These are phyloP conservation scores for Drosophila ironensis DNA, from an alignment of 1,140 invertebrate genomes.

Conservation along the genomic window DNA sequence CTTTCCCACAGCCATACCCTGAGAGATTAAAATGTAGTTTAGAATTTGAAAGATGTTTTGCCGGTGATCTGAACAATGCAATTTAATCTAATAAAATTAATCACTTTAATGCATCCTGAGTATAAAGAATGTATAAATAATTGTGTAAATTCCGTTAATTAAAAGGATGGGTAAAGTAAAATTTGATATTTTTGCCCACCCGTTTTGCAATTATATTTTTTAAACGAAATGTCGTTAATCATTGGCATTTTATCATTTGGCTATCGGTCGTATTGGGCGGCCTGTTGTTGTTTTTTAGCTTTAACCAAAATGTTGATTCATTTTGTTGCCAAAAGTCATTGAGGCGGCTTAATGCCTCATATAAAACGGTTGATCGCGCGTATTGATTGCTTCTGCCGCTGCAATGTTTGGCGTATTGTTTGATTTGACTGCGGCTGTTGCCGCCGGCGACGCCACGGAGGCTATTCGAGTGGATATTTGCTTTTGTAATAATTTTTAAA, in stretches of 20 bases:
- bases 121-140: too few species aligned
- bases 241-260: neutral
- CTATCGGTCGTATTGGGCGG: conserved; percentile 5
- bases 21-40: neutral
- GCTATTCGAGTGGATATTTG: conserved; percentile 42
- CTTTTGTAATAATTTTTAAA: conserved; percentile 81
- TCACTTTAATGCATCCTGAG: too few species aligned
- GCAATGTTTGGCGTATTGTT: conserved; percentile 13
- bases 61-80: too few species aligned
- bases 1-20: neutral
- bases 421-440: conserved; percentile 24
- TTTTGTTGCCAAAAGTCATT: conserved; percentile 66
- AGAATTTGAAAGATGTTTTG: too few species aligned
- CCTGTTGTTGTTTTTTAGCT: conserved; percentile 23
- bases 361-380: conserved; percentile 55
- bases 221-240: conserved; percentile 11
- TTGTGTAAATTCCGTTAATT: neutral
- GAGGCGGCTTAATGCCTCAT: conserved; percentile 62
- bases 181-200: neutral
- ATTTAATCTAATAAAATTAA: too few species aligned
- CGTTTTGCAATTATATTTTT: neutral
- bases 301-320: conserved; percentile 63
- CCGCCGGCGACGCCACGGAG: too few species aligned
- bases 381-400: conserved; percentile 39
- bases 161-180: neutral